Conservation (phyloP, 2,797 vertebrate species). For the Passerculus sandwichensis region DNA sequence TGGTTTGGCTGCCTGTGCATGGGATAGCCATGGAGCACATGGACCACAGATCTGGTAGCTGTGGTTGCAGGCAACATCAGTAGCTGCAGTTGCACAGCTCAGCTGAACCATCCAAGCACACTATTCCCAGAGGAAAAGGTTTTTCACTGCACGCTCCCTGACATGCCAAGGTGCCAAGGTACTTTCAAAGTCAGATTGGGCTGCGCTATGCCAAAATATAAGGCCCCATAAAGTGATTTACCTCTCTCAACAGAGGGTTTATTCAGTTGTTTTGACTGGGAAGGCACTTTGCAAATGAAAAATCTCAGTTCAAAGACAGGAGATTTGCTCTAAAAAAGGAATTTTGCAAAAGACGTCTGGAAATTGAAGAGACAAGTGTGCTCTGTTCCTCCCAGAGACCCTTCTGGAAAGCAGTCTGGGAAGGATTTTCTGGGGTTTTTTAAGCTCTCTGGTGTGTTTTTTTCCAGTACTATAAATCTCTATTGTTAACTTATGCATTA, state of each 20-base stretch:
- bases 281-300: constrained; percentile 19
- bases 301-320: background rate
- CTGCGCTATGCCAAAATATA: background rate
- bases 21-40: fast-evolving
- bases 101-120: background rate
- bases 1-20: background rate
- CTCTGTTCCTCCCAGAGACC: constrained; percentile 26
- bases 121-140: background rate
- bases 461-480: constrained; percentile 48
- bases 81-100: background rate
- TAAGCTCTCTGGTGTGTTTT: background rate
- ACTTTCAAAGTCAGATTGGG: background rate
- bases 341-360: background rate
- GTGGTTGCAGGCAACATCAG: no score
- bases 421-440: constrained; percentile 20
- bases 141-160: background rate
- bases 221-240: background rate
- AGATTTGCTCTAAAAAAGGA: constrained; percentile 29
- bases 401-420: constrained; percentile 26
- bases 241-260: background rate
- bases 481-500: constrained; percentile 70
- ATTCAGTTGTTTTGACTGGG: background rate
- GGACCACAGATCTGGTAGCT: background rate
- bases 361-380: constrained; percentile 31
- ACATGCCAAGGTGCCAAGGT: background rate